Base-by-base conservation (phyloP, 2,113 vertebrate species). In the Mola mola region DNA sequence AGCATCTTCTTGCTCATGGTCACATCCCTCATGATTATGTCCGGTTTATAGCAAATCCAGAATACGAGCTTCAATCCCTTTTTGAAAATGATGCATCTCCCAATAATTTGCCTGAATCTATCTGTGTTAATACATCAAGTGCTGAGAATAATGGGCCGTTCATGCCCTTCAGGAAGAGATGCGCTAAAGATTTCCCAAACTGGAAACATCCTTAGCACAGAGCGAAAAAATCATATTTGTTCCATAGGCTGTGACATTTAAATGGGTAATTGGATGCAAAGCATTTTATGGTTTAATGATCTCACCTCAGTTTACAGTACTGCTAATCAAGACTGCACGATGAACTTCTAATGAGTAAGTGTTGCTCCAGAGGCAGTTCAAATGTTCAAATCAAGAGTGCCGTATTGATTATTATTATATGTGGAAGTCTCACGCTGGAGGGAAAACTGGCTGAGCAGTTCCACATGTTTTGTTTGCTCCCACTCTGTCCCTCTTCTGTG, bases 181-280 rank as follows among this genome's bases (percentile, higher is more conserved):
- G 21, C 46, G 73, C 59, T 57, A 44, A 69, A 53, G 48, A 53
- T 37, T 59, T 56, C 19, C 15, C 29, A 68, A 74, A 74, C 29
- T 81, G 21, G 44, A 75, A 78, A 69, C 58, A 74, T 80, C 22
- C 62, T 74, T 43, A 13, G 34, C 42, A 44, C 13, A 37, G 41
- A 59, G 61, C 51, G 19, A 50, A 58, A 26, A 72, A 44, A 71
- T 33, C 40, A 24, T n/a, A 7, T 55, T 34, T 46, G 38, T 50
- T 53, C 46, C 24, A 10, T 56, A 20, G 19, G 29, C 16, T 38
- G 20, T 62, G 37, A 40, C 25, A 4, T 61, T 65, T 40, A 46
- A 36, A 17, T 40, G 12, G 33, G 31, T 37, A 36, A 47, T 40
- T 34, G 21, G 17, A 44, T 47, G 28, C 40, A 17, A 51, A 72